These are phyloP conservation scores for Drosophila meridionalis DNA, from an alignment of 2,888 invertebrate species.

Conservation along the genomic window DNA sequence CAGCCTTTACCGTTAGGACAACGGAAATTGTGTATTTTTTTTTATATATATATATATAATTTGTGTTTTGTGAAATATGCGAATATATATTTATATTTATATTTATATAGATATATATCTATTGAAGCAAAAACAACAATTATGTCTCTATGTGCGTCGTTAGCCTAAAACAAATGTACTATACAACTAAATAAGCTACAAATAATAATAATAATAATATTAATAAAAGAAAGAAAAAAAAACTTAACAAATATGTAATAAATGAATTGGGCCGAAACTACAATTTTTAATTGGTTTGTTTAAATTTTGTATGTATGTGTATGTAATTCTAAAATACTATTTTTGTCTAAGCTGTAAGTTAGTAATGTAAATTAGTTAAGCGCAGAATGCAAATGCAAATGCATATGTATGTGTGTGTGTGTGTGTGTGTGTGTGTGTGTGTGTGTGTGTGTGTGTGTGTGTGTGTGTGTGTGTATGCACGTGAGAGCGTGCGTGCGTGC, in stretches of 20 bases:
- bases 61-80: slow-evolving; percentile 39
- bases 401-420: slow-evolving; percentile 8
- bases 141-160: slow-evolving; percentile 36
- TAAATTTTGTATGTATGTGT: slow-evolving; percentile 26
- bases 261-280: slow-evolving; percentile 25
- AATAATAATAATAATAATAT: slow-evolving; percentile 15
- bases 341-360: slow-evolving; percentile 35
- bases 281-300: slow-evolving; percentile 27
- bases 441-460: slow-evolving; percentile 3
- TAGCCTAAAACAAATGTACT: slow-evolving; percentile 46
- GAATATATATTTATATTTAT: slow-evolving; percentile 4
- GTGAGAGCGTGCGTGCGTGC: background rate
- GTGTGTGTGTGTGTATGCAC: slow-evolving; percentile 6
- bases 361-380: slow-evolving; percentile 43
- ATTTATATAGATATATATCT: background rate
- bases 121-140: slow-evolving; percentile 15
- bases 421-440: background rate
- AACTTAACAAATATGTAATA: slow-evolving; percentile 23
- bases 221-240: slow-evolving; percentile 16
- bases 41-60: slow-evolving; percentile 1
- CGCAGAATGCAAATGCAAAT: slow-evolving; percentile 23
- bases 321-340: slow-evolving; percentile 30
- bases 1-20: slow-evolving; percentile 7
- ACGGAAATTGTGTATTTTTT: slow-evolving; percentile 1
- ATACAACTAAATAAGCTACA: slow-evolving; percentile 43